phyloP scores from a whole-genome alignment of 2,113 vertebrate species.

The Pavo muticus region DNA sequence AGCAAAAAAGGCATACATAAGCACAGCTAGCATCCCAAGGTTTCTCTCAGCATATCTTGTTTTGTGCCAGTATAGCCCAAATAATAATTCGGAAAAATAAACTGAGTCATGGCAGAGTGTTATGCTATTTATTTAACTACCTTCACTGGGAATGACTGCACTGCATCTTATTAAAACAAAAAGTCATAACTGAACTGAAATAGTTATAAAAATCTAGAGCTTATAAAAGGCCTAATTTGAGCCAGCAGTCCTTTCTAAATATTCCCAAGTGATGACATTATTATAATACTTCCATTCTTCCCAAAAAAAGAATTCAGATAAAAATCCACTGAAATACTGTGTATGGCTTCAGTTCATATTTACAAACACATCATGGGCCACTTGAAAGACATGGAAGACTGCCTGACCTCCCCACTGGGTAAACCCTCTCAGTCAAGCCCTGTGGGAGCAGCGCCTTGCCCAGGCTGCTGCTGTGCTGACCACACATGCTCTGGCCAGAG shows the following conservation, averaged over 20 bases:
- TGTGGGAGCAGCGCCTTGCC: neutral
- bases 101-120: neutral
- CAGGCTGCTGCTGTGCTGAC: neutral
- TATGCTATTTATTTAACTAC: neutral
- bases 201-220: neutral
- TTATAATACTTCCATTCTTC: neutral
- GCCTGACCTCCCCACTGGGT: neutral
- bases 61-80: neutral
- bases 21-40: neutral
- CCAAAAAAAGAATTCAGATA: neutral
- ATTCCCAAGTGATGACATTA: neutral
- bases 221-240: neutral
- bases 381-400: neutral
- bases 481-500: neutral
- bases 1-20: neutral
- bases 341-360: neutral
- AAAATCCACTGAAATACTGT: neutral
- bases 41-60: neutral
- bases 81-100: neutral
- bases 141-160: neutral
- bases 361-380: neutral
- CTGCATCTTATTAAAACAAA: neutral
- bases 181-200: fast-evolving
- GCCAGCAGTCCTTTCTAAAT: neutral
- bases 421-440: neutral